Evolutionary conservation across 2,113 vertebrate species (phyloP).

Genomic region (Ophthalmolycus amberensis): DNA sequence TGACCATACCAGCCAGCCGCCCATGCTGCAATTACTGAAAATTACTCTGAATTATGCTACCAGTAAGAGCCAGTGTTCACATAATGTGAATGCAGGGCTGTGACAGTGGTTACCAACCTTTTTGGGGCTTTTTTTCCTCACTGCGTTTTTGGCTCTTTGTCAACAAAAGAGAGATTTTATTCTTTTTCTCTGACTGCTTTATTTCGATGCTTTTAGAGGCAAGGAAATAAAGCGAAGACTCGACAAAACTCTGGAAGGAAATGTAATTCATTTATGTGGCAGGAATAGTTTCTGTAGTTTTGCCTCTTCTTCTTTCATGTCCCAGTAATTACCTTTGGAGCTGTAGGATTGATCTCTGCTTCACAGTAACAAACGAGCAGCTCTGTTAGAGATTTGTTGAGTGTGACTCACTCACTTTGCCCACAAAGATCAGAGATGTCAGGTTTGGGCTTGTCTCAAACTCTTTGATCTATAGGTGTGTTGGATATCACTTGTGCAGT

Average conservation of each 20-base stretch:
- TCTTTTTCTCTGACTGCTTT: background rate
- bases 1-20: constrained; percentile 14
- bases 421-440: constrained; percentile 8
- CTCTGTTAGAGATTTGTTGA: background rate
- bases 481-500: constrained; percentile 3
- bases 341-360: background rate
- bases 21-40: constrained; percentile 40
- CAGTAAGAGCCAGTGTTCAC: constrained; percentile 47
- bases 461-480: constrained; percentile 20
- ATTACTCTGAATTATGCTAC: constrained; percentile 28
- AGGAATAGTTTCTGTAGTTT: background rate
- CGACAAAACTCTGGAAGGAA: background rate
- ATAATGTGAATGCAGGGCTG: constrained; percentile 11
- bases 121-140: background rate
- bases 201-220: background rate
- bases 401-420: constrained; percentile 16
- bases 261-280: background rate
- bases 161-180: background rate
- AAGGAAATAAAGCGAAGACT: background rate
- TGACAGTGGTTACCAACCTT: constrained; percentile 2
- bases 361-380: background rate
- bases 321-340: background rate
- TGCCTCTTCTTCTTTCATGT: background rate
- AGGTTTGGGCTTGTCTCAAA: constrained; percentile 38
- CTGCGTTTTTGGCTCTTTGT: background rate